Conservation (phyloP, 2,888 invertebrate genomes). For the Neocrepidodera transversa region DNA sequence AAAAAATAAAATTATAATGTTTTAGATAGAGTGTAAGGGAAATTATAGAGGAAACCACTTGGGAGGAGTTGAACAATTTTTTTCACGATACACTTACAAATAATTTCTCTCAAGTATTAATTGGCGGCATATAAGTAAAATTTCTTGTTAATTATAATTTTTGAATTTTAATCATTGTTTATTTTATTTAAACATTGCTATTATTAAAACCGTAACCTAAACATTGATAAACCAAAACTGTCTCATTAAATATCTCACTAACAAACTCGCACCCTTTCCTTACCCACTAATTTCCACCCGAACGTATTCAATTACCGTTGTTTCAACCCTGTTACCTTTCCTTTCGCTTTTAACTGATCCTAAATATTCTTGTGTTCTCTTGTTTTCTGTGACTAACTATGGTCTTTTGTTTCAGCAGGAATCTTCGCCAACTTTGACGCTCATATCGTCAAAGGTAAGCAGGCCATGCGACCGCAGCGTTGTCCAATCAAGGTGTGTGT, state of each 20-base stretch:
- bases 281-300: not conserved
- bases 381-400: slow-evolving; percentile 31
- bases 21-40: no score
- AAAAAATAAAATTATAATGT: no score
- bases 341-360: not conserved
- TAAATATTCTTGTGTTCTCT: not conserved
- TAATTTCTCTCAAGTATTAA: no score
- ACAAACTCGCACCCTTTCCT: not conserved
- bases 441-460: slow-evolving; percentile 80
- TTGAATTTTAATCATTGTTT: no score
- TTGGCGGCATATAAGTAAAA: no score
- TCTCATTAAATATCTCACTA: not conserved
- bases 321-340: slow-evolving; percentile 1
- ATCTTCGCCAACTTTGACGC: slow-evolving; percentile 79
- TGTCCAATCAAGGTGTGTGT: slow-evolving; percentile 63
- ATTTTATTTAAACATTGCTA: no score
- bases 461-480: slow-evolving; percentile 62
- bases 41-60: no score
- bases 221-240: no score
- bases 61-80: no score
- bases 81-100: no score
- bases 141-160: no score
- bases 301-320: slow-evolving; percentile 3
- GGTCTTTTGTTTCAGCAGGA: slow-evolving; percentile 76
- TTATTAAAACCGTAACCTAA: no score